Conservation (phyloP, 2,888 invertebrate species). For the Protodeltote pygarga region DNA sequence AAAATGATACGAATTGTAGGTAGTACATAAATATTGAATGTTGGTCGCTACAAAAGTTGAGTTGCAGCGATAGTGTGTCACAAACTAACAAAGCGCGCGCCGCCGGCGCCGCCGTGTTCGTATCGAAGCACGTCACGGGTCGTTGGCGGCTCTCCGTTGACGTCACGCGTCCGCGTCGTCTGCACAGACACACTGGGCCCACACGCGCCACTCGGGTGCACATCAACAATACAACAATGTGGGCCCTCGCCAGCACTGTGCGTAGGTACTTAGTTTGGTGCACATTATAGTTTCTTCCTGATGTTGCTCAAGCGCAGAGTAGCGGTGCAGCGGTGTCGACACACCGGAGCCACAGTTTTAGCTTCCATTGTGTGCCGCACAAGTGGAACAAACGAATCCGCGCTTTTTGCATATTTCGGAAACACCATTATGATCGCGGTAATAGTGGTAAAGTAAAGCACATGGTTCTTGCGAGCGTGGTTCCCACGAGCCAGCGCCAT, state of each 20-base stretch:
- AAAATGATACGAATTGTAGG: too few species aligned
- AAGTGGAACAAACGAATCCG: background rate
- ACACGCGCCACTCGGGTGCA: background rate
- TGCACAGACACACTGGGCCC: too few species aligned
- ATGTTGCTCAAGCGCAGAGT: slow-evolving; percentile 13
- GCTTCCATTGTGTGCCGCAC: background rate
- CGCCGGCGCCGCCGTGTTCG: too few species aligned
- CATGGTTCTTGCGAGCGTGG: background rate
- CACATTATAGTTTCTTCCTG: slow-evolving; percentile 14
- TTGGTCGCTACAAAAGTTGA: too few species aligned
- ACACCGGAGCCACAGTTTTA: slow-evolving; percentile 11
- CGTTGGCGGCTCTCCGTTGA: too few species aligned
- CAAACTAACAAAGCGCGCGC: too few species aligned
- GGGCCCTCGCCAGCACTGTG: background rate
- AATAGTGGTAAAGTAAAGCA: slow-evolving; percentile 1
- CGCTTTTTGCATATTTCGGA: slow-evolving; percentile 26
- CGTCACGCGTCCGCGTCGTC: too few species aligned
- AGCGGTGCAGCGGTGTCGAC: slow-evolving; percentile 4
- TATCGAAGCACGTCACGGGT: too few species aligned
- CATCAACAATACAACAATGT: background rate
- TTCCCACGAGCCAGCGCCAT: background rate
- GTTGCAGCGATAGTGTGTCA: too few species aligned
- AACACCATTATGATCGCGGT: slow-evolving; percentile 1
- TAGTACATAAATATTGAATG: too few species aligned
- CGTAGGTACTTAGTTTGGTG: too few species aligned